Conservation (phyloP, 2,888 invertebrate species). For the Nymphalis c-album region DNA sequence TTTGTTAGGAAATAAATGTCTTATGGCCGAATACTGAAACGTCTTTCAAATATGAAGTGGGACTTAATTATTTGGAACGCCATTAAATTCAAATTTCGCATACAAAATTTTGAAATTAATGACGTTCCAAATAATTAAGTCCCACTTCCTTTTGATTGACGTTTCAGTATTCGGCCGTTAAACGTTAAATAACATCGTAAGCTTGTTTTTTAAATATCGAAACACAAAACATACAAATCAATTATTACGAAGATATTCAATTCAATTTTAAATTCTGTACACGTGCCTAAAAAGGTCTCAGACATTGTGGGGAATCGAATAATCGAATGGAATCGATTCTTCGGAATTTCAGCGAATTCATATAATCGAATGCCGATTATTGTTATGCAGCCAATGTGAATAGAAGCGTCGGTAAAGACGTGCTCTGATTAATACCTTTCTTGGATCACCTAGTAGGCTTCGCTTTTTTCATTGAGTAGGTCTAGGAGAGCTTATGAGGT, state of each 20-base stretch:
- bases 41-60: too few relatives aligned
- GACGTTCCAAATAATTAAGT: too few relatives aligned
- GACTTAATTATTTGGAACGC: too few relatives aligned
- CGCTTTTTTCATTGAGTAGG: neutral
- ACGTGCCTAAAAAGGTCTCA: constrained; percentile 61
- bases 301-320: constrained; percentile 43
- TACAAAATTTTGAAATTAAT: too few relatives aligned
- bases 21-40: too few relatives aligned
- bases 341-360: constrained; percentile 52
- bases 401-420: constrained; percentile 22
- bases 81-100: too few relatives aligned
- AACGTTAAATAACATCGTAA: too few relatives aligned
- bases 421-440: constrained; percentile 6
- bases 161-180: too few relatives aligned
- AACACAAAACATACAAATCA: constrained; percentile 4
- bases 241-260: constrained; percentile 28
- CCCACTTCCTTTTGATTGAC: too few relatives aligned
- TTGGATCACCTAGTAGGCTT: neutral
- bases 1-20: too few relatives aligned
- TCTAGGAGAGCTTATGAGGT: too few relatives aligned
- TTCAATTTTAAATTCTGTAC: constrained; percentile 51
- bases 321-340: constrained; percentile 33
- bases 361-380: constrained; percentile 68
- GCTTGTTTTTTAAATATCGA: constrained; percentile 1
- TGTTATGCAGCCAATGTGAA: constrained; percentile 61